Conservation (phyloP, 2,113 vertebrate genomes). For the Myotis lucifugus region DNA sequence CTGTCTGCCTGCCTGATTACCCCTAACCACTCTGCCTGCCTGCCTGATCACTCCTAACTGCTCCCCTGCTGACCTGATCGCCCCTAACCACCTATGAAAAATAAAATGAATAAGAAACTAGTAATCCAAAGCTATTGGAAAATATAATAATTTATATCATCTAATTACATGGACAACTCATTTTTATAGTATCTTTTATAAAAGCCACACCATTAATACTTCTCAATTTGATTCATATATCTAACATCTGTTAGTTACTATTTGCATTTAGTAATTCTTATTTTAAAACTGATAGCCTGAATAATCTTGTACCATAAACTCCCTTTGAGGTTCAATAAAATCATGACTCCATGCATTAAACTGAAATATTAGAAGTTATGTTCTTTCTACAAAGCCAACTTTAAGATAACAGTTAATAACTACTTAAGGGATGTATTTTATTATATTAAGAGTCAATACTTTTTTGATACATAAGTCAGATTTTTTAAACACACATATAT, state of each 20-base stretch:
- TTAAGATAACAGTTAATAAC: neutral
- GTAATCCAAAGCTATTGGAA: neutral
- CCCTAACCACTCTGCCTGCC: no score
- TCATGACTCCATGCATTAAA: neutral
- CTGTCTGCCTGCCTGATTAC: no score
- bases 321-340: neutral
- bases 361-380: neutral
- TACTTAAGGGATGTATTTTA: neutral
- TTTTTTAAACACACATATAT: neutral
- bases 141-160: neutral
- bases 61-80: no score
- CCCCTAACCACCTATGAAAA: no score
- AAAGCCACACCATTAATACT: neutral
- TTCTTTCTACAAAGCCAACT: neutral
- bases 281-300: neutral
- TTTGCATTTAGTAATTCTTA: neutral
- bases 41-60: no score
- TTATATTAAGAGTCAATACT: neutral
- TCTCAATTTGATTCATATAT: neutral
- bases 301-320: neutral
- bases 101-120: neutral
- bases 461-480: neutral
- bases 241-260: neutral
- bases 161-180: neutral
- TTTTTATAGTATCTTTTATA: neutral